These are phyloP conservation scores for Streptopelia turtur DNA, from an alignment of 2,797 vertebrate genomes.

Conservation along the genomic window DNA sequence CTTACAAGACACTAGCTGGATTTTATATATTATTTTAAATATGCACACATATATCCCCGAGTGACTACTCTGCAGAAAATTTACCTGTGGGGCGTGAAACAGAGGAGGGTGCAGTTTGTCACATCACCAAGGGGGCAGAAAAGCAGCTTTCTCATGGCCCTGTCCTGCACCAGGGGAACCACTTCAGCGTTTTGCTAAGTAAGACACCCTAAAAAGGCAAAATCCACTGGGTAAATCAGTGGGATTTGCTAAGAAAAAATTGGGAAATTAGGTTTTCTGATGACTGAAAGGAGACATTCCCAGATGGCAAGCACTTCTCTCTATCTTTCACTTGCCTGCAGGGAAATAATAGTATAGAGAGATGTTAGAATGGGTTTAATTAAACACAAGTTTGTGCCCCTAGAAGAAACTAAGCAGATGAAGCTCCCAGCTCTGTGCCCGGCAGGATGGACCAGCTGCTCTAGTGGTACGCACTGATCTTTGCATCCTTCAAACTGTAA, in stretches of 20 bases:
- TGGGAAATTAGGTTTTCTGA: not conserved
- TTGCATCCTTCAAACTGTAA: not conserved
- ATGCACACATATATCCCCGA: not conserved
- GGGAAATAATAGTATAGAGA: not conserved
- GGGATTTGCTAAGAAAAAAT: not conserved
- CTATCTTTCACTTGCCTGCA: not conserved
- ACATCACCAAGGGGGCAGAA: not conserved
- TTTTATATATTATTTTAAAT: not conserved
- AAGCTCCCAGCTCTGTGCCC: not conserved
- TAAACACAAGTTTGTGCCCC: not conserved
- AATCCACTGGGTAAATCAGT: not conserved
- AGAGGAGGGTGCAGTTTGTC: not conserved
- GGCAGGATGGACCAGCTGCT: not conserved
- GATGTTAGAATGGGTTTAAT: not conserved
- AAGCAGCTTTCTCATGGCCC: not conserved
- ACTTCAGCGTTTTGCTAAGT: not conserved
- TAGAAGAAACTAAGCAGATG: not conserved
- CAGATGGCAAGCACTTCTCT: not conserved
- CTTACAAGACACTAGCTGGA: not conserved
- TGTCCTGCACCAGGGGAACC: not conserved
- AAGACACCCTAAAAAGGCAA: not conserved
- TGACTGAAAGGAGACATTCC: not conserved
- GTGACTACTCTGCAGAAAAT: not conserved
- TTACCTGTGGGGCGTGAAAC: not conserved
- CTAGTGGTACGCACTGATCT: not conserved